These are phyloP conservation scores for Drosophila insularis DNA, from an alignment of 1,140 invertebrate species.

Conservation along the genomic window DNA sequence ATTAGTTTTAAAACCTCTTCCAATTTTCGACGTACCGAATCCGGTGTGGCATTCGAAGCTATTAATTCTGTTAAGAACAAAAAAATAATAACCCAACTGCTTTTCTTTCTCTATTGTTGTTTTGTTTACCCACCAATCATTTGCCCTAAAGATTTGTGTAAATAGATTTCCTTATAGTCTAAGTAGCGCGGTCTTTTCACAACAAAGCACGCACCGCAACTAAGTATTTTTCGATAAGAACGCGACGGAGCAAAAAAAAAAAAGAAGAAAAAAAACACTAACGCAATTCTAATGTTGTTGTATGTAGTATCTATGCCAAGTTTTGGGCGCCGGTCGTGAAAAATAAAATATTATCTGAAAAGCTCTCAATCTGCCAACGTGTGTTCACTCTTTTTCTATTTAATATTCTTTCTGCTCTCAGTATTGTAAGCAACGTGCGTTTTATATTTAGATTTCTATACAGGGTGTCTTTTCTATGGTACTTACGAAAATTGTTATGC, in stretches of 20 bases:
- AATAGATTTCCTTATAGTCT: slow-evolving; percentile 36
- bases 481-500: slow-evolving; percentile 92
- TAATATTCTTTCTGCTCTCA: slow-evolving; percentile 1
- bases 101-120: neutral
- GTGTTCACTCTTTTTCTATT: slow-evolving; percentile 17
- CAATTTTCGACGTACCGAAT: slow-evolving; percentile 86
- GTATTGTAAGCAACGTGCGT: slow-evolving; percentile 43
- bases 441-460: slow-evolving; percentile 58
- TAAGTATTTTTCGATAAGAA: slow-evolving; percentile 63
- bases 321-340: slow-evolving; percentile 67
- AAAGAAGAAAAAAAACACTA: slow-evolving; percentile 30
- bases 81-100: neutral
- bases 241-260: slow-evolving; percentile 36
- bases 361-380: slow-evolving; percentile 27
- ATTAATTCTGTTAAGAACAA: slow-evolving; percentile 63
- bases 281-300: slow-evolving; percentile 4
- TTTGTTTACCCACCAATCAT: slow-evolving; percentile 78
- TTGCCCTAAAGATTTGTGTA: slow-evolving; percentile 47
- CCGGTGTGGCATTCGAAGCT: slow-evolving; percentile 82
- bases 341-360: slow-evolving; percentile 26
- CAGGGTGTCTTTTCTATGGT: neutral
- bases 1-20: slow-evolving; percentile 91
- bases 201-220: slow-evolving; percentile 72
- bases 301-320: slow-evolving; percentile 56
- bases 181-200: slow-evolving; percentile 51